Evolutionary conservation across 2,113 vertebrate genomes (phyloP).

Genomic region (Cnemophilus loriae): DNA sequence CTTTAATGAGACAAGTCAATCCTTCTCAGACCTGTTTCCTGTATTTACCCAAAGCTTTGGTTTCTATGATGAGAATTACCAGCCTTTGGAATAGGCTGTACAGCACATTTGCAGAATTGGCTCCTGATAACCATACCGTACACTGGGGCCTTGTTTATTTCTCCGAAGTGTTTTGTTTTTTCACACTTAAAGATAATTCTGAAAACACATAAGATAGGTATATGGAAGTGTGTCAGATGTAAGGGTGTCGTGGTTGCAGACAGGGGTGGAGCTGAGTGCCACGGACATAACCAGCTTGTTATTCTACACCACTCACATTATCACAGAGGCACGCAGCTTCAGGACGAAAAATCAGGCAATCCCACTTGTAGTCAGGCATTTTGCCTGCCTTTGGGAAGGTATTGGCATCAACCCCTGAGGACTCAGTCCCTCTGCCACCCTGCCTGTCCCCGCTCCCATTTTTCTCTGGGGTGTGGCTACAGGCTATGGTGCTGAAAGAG

Average conservation of each 20-base stretch:
- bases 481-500: not conserved
- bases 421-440: not conserved
- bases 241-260: not conserved
- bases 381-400: not conserved
- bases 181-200: not conserved
- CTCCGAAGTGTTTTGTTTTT: not conserved
- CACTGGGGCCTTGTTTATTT: not conserved
- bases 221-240: not conserved
- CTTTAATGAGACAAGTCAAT: not conserved
- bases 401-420: fast-evolving
- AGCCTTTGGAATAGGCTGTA: not conserved
- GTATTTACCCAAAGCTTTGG: not conserved
- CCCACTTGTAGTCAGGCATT: not conserved
- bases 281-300: not conserved
- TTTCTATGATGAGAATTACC: not conserved
- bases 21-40: not conserved
- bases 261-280: not conserved
- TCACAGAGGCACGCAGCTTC: not conserved
- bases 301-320: not conserved
- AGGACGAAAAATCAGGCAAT: fast-evolving
- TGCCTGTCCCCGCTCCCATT: fast-evolving
- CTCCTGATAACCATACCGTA: not conserved
- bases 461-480: not conserved
- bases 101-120: not conserved
- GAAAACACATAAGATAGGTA: no score